phyloP scores from a whole-genome alignment of 2,888 invertebrate species.

The Eutolmus rufibarbis region DNA sequence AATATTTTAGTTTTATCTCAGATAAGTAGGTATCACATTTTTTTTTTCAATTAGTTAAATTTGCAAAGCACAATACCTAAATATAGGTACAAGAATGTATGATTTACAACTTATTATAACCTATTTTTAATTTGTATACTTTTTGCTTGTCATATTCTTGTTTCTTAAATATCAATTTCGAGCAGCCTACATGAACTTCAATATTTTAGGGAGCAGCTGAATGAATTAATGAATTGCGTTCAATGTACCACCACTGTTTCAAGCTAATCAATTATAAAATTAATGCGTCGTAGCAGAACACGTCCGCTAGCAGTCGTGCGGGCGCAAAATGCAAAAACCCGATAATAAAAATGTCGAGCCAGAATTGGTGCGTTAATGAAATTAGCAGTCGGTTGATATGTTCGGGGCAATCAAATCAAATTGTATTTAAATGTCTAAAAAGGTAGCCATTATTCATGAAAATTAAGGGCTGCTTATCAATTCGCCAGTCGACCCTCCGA shows the following conservation, averaged over 20 bases:
- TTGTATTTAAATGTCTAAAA: neutral
- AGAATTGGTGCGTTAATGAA: neutral
- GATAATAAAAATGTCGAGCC: neutral
- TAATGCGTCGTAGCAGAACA: neutral
- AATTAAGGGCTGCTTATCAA: slow-evolving; percentile 21
- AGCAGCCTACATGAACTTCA: neutral
- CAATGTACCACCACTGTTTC: neutral
- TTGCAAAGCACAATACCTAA: no score
- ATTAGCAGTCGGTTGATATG: neutral
- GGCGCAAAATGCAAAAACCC: neutral
- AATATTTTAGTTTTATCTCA: no score
- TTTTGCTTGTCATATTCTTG: neutral
- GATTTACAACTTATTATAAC: no score
- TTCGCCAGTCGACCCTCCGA: neutral
- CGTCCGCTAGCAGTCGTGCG: neutral
- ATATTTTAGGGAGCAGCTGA: neutral
- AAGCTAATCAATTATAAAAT: neutral
- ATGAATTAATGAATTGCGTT: neutral
- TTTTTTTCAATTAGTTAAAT: no score
- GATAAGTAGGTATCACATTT: no score
- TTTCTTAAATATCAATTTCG: neutral
- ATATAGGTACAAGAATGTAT: no score
- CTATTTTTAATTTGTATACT: no score
- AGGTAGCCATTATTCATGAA: slow-evolving; percentile 11
- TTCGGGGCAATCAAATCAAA: neutral